Evolutionary conservation across 64 coral and sea anemone genomes (phyloP), one percentile per base, ranked within the genome.

Genomic region (Montipora capricornis): DNA sequence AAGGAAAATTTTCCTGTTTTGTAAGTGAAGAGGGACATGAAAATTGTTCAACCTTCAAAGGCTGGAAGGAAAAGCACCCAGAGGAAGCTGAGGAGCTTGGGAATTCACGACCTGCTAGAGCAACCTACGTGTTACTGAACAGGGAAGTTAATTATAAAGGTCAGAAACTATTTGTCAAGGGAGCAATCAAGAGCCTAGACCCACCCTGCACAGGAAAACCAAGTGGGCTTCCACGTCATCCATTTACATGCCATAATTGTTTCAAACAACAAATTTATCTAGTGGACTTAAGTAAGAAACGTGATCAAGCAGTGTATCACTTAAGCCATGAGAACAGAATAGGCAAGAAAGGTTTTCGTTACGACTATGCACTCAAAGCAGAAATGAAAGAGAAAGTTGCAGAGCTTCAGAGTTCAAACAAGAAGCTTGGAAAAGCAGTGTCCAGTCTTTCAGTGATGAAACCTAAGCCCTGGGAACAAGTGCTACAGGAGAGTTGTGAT

Each of bases 181-280:
- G 79, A 22, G 47, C 79, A 15, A 81, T 81, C 2, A 81, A 80
- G 47, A 80, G 78, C 13, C 78, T 80, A 19, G 44, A 80, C 47
- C 78, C 78, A 81, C 79, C 79, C 3, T 81, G 79, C 15, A 81
- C 79, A 8, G 79, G 79, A 58, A 81, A 81, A 62, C 19, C 79
- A 57, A 81, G 79, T 81, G 49, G 58, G 6, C 2, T 17, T 19
- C 14, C 49, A 16, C 6, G 19, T 9, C 79, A 81, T 12, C 79
- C 48, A 9, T 53, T 57, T 8, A 81, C 79, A 12, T 81, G 79
- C 44, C 17, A 81, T 2, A 81, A 81, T 17, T 81, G 79, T 14
- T 57, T 22, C 79, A 53, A 58, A 47, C 49, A 81, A 37, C 48
- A 81, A 57, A 48, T 17, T 11, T 81, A 37, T 11, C 5, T 55